Evolutionary conservation across 2,113 vertebrate species (phyloP).

Genomic region (Psammodynastes pulverulentus): DNA sequence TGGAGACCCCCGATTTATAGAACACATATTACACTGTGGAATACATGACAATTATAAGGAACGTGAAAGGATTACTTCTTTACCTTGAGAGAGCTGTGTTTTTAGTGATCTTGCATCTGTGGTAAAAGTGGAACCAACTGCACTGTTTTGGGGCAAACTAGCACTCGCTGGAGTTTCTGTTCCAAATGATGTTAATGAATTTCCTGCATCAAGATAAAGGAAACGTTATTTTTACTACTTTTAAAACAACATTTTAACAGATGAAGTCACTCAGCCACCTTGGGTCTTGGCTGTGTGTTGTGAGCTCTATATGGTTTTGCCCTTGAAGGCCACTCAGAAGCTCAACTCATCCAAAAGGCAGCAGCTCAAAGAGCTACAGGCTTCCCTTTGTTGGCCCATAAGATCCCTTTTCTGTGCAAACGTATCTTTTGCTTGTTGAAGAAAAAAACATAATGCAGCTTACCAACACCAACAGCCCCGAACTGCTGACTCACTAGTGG

Average conservation of each 20-base stretch:
- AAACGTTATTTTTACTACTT: not conserved
- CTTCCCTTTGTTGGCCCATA: not conserved
- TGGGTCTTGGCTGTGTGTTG: not conserved
- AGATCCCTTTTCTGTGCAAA: not conserved
- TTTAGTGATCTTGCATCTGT: slow-evolving; percentile 76
- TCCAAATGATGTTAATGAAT: slow-evolving; percentile 80
- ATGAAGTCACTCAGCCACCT: not conserved
- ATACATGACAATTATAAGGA: not conserved
- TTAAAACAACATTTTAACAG: not conserved
- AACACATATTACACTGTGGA: not conserved
- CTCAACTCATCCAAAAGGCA: not conserved
- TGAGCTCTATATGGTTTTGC: not conserved
- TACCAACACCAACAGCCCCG: slow-evolving; percentile 82
- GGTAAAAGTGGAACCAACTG: slow-evolving; percentile 74
- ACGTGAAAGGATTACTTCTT: not conserved
- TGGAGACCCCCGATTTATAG: not conserved
- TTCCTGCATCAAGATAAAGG: slow-evolving; percentile 73
- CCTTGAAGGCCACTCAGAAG: not conserved
- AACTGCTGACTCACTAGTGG: slow-evolving; percentile 84
- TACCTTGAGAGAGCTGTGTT: slow-evolving; percentile 81
- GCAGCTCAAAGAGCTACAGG: not conserved
- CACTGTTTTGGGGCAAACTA: slow-evolving; percentile 73
- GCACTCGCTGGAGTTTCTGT: slow-evolving; percentile 69
- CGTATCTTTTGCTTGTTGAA: not conserved
- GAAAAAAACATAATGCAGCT: slow-evolving; percentile 30